Evolutionary conservation across 2,888 invertebrate genomes (phyloP).

Genomic region (Operophtera brumata): DNA sequence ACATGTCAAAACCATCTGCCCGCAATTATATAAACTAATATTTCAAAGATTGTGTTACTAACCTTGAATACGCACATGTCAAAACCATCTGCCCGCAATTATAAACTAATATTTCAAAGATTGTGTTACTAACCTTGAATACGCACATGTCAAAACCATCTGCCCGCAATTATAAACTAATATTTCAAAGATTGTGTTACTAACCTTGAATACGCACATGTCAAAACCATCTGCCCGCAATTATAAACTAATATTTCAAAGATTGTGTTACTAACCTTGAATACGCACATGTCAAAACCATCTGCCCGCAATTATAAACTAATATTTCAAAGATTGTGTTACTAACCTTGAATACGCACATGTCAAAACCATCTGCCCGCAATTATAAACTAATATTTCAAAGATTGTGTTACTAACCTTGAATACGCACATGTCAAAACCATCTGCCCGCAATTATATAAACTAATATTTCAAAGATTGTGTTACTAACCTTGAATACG

Average conservation of each 20-base stretch:
- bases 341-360: conserved; percentile 7
- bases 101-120: not conserved
- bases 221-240: conserved; percentile 18
- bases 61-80: conserved; percentile 12
- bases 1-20: conserved; percentile 18
- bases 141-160: conserved; percentile 15
- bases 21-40: conserved; percentile 8
- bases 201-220: conserved; percentile 10
- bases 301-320: conserved; percentile 17
- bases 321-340: too few species aligned
- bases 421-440: conserved; percentile 7
- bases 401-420: not conserved
- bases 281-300: conserved; percentile 12
- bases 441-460: conserved; percentile 22
- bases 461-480: too few species aligned
- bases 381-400: conserved; percentile 5
- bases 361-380: conserved; percentile 17
- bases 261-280: not conserved
- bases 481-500: not conserved
- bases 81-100: conserved; percentile 20
- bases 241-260: not conserved
- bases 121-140: not conserved
- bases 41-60: too few species aligned
- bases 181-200: too few species aligned
- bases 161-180: conserved; percentile 14